These are phyloP conservation scores for Lucilia sericata DNA, from an alignment of 1,140 invertebrate genomes.

Conservation along the genomic window DNA sequence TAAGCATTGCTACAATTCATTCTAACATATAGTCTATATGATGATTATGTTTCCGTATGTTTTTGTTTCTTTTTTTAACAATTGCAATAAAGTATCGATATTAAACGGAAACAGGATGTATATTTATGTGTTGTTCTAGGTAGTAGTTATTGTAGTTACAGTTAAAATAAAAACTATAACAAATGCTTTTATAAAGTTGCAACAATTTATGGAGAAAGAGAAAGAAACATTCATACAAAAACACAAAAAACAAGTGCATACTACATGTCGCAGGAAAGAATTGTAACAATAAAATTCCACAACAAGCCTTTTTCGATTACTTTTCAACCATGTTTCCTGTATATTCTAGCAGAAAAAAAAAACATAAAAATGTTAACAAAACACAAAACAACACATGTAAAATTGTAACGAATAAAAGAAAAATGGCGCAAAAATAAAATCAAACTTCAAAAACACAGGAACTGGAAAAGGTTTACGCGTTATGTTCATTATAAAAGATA, in stretches of 20 bases:
- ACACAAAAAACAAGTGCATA: background rate
- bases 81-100: background rate
- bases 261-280: background rate
- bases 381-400: background rate
- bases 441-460: background rate
- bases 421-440: background rate
- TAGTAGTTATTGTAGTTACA: background rate
- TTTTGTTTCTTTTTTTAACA: background rate
- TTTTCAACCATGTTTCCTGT: no score
- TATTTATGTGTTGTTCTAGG: background rate
- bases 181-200: background rate
- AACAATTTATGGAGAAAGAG: background rate
- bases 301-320: background rate
- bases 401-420: background rate
- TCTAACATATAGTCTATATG: background rate
- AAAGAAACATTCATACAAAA: background rate
- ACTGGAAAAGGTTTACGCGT: background rate
- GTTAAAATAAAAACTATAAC: background rate
- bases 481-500: background rate
- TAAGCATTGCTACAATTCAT: background rate
- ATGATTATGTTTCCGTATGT: background rate
- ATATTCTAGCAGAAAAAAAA: no score
- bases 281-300: background rate
- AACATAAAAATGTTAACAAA: background rate
- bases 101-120: conserved; percentile 26